Base-by-base conservation (phyloP, 1,140 invertebrate genomes). In the Sminthurides bifidus region DNA sequence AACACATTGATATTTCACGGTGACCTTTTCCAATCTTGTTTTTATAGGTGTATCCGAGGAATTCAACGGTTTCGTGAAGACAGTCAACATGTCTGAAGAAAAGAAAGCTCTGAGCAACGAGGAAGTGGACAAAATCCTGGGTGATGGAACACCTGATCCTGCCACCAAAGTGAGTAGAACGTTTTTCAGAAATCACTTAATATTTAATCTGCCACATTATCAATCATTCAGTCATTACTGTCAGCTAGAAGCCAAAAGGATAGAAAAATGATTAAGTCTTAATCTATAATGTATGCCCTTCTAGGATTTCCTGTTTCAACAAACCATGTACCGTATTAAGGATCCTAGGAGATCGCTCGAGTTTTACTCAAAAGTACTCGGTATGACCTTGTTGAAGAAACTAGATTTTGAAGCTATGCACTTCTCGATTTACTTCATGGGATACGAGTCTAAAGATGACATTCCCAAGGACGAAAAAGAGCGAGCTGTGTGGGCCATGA, bases 301-400 rank as follows among this genome's bases (percentile, higher is more conserved):
- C 4, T 30, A 87, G 82, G 85, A 88, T 49, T 94, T 87, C 68
- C 78, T 94, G 54, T 86, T 95, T 69, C 91, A 94, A 75, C 91
- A 95, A 78, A 94, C 91, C 8, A 96, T 95, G 92, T 87, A 86
- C 66, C 78, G 91, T 52, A 90, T 95, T 45, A 94, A 93, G 70
- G 90, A 95, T 70, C 89, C 91, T 1, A 78, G 79, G 65, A 80
- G 78, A 57, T 88, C 87, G 0, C 69, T 96, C 31, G 84, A 88
- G 27, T 96, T 95, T 69, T 96, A 96, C 70, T 86, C 87, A 0
- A 78, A 82, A 59, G 83, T 94, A 2, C 72, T 95, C 3, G 92
- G 92, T 15, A 94, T 95, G 91, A 82, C 79, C 3, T 73, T 95
- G 17, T 10, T 51, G 6, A 82, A 87, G 60, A 91, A 92, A 69